Evolutionary conservation across 2,113 vertebrate species (phyloP), one percentile per base, ranked within the genome.

Genomic region (Anarhynchus alexandrinus): DNA sequence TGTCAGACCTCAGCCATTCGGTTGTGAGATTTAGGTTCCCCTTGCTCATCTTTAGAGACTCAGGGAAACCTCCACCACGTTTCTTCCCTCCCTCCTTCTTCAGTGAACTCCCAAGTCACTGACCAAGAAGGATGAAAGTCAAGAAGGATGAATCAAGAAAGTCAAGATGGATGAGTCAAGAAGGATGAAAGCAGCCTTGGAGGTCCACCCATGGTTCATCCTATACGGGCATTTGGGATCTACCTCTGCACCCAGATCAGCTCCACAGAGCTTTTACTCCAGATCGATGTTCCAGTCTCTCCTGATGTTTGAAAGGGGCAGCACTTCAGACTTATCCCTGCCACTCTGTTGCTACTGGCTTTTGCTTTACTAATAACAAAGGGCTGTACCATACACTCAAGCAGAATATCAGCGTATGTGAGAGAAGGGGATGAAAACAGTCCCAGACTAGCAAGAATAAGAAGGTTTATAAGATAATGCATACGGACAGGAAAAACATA

Each of bases 251-350:
- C n/a, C 42, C 29, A 23, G 26, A 40, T 17, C 64, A 65, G 5
- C 30, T 91, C 32, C 58, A 61, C 25, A 45, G 38, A 57, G 32
- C 26, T 89, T 85, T 65, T 52, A 8, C 51, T 90, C 32, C 43
- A 26, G 27, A 30, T 21, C 0, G 0, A 5, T 2, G 2, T 25
- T 87, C 38, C 57, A 14, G 32, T 17, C 5, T 3, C 21, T 66
- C 52, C 49, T n/a, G 55, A 38, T 0, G 1, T 64, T 66, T 58
- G 25, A 17, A 83, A 74, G 2, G 6, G 27, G 7, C 23, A 54
- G n/a, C 4, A 2, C 45, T 92, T 54, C 36, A 78, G 61, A 27
- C 16, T 40, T 32, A 9, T 27, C 36, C 65, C 66, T 78, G 47
- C 38, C 17, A 27, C 29, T 67, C 26, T 82, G 5, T 64, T 89